A percentile compares a stretch with the other conserved stretches of the same genome.
Evolutionary conservation across 2,888 invertebrate genomes (phyloP).

Genomic region (Ophion obscuratus): DNA sequence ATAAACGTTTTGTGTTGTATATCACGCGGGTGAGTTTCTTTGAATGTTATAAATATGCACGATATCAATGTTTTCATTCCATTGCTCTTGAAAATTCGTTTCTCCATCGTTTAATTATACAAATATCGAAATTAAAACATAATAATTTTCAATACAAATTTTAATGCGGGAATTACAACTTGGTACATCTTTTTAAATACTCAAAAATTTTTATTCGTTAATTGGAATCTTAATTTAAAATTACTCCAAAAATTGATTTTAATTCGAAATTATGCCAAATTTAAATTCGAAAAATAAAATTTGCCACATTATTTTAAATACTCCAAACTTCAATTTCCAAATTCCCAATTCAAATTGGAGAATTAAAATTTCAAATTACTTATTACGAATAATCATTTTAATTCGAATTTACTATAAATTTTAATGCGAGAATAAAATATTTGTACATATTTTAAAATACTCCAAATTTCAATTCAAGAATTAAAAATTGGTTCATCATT

Average conservation of each 20-base stretch:
- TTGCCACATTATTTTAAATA: neutral
- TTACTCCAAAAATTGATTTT: no score
- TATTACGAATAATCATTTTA: neutral
- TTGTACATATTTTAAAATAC: no score
- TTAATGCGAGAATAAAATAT: no score
- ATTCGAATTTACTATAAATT: no score
- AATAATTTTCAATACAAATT: neutral
- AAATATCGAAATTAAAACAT: neutral
- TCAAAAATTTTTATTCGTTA: neutral
- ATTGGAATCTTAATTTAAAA: no score
- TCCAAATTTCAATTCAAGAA: neutral
- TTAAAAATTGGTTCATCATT: constrained; percentile 2
- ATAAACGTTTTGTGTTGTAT: neutral
- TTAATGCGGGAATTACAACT: neutral
- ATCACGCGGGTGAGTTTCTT: constrained; percentile 1
- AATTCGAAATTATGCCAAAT: no score
- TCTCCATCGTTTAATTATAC: neutral
- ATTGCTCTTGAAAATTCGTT: neutral
- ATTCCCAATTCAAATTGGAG: neutral
- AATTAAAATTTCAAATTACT: constrained; percentile 1
- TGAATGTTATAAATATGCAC: neutral
- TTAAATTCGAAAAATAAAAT: no score
- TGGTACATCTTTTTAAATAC: neutral
- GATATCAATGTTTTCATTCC: neutral
- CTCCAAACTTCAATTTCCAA: neutral